Base-by-base conservation (phyloP, 1,140 invertebrate genomes). In the Scaptomyza pallida region DNA sequence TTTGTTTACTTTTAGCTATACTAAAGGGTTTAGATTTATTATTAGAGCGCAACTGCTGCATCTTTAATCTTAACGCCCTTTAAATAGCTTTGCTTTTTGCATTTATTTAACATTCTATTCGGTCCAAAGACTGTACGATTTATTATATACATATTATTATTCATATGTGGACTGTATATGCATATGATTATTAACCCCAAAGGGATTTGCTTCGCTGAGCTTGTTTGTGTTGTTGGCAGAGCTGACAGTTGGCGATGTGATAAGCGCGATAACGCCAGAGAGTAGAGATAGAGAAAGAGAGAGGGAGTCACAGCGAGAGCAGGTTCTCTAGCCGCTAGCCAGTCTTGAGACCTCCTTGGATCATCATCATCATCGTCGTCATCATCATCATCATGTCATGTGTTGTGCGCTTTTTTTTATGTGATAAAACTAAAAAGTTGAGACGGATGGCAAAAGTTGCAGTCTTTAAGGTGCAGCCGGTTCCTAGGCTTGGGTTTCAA, bases 231-330 rank as follows among this genome's bases (percentile, higher is more conserved):
- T 45, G 50, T 55, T 69, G 69, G 54, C 37, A 30, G 47, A 72
- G 67, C 75, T 85, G 80, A 75, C 81, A 88, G 80, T 75, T 78
- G 70, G 70, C 69, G 78, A 86, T 88, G 63, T 86, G 82, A 82
- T 86, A 86, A 86, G 81, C 71, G 74, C 81, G 82, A 86, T 86
- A 86, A 86, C n/a, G 78, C 81, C 23, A 37, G 4, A 17, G 43
- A 19, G 26, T 2, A 17, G 37, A 35, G 13, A 43, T 3, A 37
- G 9, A 17, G 13, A 52, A 13, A 55, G 37, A 55, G 37, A 6
- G 13, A 43, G n/a, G 1, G 10, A 4, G 9, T 12, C 3, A 12
- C 1, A 26, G 50, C 35, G 21, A 77, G 67, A 43, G 70, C 51
- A 43, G 51, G n/a, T n/a, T 60, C 37, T 67, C 21, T 26, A 40